Conservation (phyloP, 2,113 vertebrate species). For the Prochilodus magdalenae region DNA sequence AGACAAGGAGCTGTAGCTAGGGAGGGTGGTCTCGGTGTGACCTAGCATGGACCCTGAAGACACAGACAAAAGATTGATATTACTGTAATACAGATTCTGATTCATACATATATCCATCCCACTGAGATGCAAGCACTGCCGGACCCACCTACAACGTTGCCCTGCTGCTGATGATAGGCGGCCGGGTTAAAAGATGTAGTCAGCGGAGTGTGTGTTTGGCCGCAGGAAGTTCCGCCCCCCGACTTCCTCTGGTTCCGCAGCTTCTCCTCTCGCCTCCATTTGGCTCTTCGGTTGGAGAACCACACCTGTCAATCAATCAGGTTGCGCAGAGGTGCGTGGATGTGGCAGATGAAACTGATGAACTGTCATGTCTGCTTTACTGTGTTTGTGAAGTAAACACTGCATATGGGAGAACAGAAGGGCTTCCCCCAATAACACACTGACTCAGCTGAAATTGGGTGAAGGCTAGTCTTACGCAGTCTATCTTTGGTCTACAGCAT, state of each 20-base stretch:
- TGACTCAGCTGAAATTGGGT: background rate
- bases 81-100: background rate
- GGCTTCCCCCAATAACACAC: background rate
- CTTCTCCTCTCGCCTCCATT: constrained; percentile 89
- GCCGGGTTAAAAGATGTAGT: constrained; percentile 81
- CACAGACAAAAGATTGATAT: constrained; percentile 20
- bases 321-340: background rate
- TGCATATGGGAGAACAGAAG: background rate
- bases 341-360: background rate
- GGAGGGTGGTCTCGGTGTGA: constrained; percentile 80
- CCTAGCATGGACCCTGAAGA: constrained; percentile 80
- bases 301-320: constrained; percentile 80
- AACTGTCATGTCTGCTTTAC: constrained; percentile 6
- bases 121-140: background rate
- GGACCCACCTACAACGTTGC: constrained; percentile 70
- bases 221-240: constrained; percentile 75
- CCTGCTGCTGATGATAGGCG: constrained; percentile 79
- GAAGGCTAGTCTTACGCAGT: background rate
- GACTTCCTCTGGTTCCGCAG: constrained; percentile 84
- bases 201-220: constrained; percentile 78
- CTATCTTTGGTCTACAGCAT: background rate
- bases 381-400: background rate
- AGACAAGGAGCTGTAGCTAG: constrained; percentile 80
- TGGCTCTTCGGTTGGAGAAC: constrained; percentile 93
- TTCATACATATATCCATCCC: background rate